A percentile compares a stretch with the other conserved stretches of the same genome.
Evolutionary conservation across 2,113 vertebrate species (phyloP).

Genomic region (Eubucco bourcierii): DNA sequence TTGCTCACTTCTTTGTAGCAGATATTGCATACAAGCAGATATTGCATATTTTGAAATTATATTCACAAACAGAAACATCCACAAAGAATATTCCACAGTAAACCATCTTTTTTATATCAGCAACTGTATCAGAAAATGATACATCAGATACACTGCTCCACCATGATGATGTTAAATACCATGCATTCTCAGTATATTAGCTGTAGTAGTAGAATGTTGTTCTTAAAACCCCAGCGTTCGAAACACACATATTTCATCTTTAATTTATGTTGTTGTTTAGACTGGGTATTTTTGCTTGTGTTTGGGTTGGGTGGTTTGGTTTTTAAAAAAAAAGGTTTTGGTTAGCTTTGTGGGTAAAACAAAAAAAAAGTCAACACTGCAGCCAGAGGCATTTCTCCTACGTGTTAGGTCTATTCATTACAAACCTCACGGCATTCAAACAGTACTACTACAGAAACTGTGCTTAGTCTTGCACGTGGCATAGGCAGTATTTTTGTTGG

Average conservation of each 20-base stretch:
- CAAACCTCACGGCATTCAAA: neutral
- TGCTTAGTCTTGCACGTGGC: fast-evolving
- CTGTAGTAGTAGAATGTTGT: neutral
- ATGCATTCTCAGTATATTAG: neutral
- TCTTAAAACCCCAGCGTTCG: neutral
- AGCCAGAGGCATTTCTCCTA: neutral
- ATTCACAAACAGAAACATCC: neutral
- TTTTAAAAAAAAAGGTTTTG: neutral
- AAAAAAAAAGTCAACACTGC: neutral
- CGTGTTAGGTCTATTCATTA: fast-evolving
- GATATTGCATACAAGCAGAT: neutral
- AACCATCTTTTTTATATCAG: neutral
- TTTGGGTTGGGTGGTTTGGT: no score
- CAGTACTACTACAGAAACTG: fast-evolving
- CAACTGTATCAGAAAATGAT: neutral
- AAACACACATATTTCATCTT: fast-evolving
- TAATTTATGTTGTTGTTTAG: no score
- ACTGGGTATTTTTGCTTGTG: no score
- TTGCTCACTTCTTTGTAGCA: neutral
- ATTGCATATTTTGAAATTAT: fast-evolving
- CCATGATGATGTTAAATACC: neutral
- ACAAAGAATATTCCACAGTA: neutral
- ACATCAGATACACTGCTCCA: no score
- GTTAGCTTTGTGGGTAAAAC: neutral
- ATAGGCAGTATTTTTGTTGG: fast-evolving